Percentiles rank a stretch among this genome's conserved stretches.
Conservation (phyloP, 1,140 invertebrate genomes). For the Zaprionus tsacasi region DNA sequence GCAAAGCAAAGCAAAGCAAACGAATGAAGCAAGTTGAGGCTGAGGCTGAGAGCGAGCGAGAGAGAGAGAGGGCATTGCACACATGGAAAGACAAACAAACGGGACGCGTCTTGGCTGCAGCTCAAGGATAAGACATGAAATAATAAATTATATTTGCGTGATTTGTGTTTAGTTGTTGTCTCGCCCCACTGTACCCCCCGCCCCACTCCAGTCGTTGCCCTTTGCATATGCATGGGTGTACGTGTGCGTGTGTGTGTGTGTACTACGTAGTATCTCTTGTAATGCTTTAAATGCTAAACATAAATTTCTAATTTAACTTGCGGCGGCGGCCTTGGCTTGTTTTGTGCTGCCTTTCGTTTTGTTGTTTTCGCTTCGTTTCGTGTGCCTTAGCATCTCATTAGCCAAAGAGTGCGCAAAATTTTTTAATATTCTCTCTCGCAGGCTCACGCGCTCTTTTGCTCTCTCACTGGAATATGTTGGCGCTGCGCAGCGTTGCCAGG, state of each 20-base stretch:
- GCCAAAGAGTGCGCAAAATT: conserved; percentile 21
- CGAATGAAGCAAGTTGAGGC: conserved; percentile 22
- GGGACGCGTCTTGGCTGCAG: conserved; percentile 69
- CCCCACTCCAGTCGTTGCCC: too few species aligned
- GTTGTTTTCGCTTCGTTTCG: neutral
- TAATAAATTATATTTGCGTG: conserved; percentile 81
- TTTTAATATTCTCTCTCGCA: conserved; percentile 4
- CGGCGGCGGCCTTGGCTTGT: conserved; percentile 20
- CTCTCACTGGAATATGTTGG: conserved; percentile 60
- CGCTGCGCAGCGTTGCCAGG: conserved; percentile 49
- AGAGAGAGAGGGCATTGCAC: neutral
- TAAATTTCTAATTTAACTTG: conserved; percentile 45
- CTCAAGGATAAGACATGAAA: conserved; percentile 80
- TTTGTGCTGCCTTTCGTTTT: conserved; percentile 10
- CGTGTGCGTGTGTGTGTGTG: neutral
- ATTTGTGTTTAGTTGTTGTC: conserved; percentile 69
- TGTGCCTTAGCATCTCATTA: conserved; percentile 14
- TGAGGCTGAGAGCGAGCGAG: conserved; percentile 39
- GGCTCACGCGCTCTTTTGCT: neutral
- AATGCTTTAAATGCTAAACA: conserved; percentile 40
- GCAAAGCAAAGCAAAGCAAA: neutral
- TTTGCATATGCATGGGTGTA: neutral
- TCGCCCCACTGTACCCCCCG: conserved; percentile 18
- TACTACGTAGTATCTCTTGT: conserved; percentile 27
- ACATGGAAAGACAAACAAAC: conserved; percentile 46